Evolutionary conservation across 1,140 invertebrate genomes (phyloP), one percentile per base, ranked within the genome.

Genomic region (Macrobrachium nipponense): DNA sequence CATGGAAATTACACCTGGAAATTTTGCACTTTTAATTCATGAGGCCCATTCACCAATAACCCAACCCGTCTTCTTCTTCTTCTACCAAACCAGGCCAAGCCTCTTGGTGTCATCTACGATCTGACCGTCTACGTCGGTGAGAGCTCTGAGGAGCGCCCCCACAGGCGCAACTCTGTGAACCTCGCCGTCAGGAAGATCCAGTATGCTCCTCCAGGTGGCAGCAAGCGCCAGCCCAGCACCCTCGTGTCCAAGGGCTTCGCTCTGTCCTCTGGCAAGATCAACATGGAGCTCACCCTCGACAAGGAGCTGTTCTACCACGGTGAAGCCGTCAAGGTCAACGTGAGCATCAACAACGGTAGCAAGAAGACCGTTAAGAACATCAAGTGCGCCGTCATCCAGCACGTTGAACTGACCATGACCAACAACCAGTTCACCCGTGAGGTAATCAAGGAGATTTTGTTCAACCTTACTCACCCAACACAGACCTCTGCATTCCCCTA

Each of bases 261-360:
- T 10, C 96, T 97, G 92, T 0, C 95, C 80, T 58, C 85, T 60
- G 97, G 92, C 91, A 93, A 93, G 89, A 91, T 99, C 14, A 97
- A 99, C 90, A 92, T 99, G 81, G 98, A 99, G 92, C 96, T 98
- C 2, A 98, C 97, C 5, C 92, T 99, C 18, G 98, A 99, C 90
- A 99, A 99, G 91, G 96, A 97, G 85, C 95, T 96, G 90, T 99
- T 99, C 91, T 95, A 98, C 91, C 97, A 99, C 92, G 97, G 97
- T 0, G 98, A 99, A 91, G 95, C 95, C 89, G 96, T 99, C 87
- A 68, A 70, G 1, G 96, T 95, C 62, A 96, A 96, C 82, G 93
- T 97, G 20, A 94, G 95, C 87, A 93, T 97, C 72, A 95, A 94
- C 58, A 98, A 98, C 90, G 96, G 96, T 90, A 97, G 96, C 8